Evolutionary conservation across 2,797 vertebrate species (phyloP).

Genomic region (Tamandua tetradactyla): DNA sequence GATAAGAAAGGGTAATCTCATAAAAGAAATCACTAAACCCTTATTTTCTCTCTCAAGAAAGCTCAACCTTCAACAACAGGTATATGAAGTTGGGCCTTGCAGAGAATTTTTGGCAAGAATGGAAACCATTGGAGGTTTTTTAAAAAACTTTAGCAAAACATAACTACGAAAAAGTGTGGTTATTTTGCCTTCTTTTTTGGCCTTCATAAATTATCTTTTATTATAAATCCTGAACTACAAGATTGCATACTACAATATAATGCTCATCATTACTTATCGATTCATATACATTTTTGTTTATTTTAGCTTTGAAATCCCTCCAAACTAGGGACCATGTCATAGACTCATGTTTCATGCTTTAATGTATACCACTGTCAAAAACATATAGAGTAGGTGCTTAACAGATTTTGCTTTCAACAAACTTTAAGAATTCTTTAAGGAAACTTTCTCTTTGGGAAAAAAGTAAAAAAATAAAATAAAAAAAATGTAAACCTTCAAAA

Average conservation of each 20-base stretch:
- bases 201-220: not conserved
- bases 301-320: not conserved
- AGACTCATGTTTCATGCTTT: not conserved
- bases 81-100: too few species aligned
- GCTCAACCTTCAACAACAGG: not conserved
- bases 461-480: not conserved
- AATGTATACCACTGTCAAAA: not conserved
- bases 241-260: not conserved
- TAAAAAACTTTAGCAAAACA: not conserved
- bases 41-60: conserved; percentile 25
- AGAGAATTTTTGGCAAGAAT: too few species aligned
- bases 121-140: too few species aligned
- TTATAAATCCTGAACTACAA: not conserved
- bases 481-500: not conserved
- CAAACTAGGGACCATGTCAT: not conserved
- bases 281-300: not conserved
- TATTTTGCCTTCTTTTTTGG: not conserved
- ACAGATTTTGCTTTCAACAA: not conserved
- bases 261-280: not conserved
- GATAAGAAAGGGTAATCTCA: conserved; percentile 49
- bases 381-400: not conserved
- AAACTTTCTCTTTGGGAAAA: not conserved
- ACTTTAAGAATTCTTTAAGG: conserved; percentile 30
- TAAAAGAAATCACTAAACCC: not conserved
- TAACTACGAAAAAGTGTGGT: not conserved